Conservation (phyloP, 2,888 invertebrate genomes). For the Folsomia candida region DNA sequence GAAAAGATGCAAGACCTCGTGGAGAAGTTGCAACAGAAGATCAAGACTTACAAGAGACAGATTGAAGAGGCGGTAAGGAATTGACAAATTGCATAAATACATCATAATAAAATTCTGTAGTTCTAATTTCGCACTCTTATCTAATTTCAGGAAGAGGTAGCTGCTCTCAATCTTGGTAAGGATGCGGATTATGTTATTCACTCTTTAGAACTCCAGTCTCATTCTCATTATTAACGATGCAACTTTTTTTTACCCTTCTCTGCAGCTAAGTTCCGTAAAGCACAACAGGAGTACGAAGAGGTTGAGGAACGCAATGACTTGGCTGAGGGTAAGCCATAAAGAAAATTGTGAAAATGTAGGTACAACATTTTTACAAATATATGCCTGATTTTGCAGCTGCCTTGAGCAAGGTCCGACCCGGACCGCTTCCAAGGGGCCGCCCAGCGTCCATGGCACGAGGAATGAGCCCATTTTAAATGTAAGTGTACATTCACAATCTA, state of each 20-base stretch:
- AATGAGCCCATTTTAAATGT: constrained; percentile 32
- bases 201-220: too few relatives aligned
- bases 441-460: constrained; percentile 32
- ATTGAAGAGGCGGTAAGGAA: constrained; percentile 61
- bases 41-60: constrained; percentile 54
- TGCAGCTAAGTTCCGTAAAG: constrained; percentile 98
- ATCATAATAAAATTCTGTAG: neutral
- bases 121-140: neutral
- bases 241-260: too few relatives aligned
- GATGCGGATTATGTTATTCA: too few relatives aligned
- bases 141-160: constrained; percentile 70
- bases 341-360: too few relatives aligned
- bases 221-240: too few relatives aligned
- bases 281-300: constrained; percentile 93
- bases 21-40: constrained; percentile 62
- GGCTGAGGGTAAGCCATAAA: too few relatives aligned
- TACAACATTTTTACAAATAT: too few relatives aligned
- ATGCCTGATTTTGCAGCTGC: too few relatives aligned
- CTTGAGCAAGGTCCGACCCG: constrained; percentile 30
- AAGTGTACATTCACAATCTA: neutral
- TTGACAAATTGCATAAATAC: neutral
- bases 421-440: constrained; percentile 19
- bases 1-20: constrained; percentile 62
- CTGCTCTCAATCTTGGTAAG: constrained; percentile 95
- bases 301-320: constrained; percentile 74